phyloP scores from a whole-genome alignment of 2,888 invertebrate genomes.

The Eudemis profundana region DNA sequence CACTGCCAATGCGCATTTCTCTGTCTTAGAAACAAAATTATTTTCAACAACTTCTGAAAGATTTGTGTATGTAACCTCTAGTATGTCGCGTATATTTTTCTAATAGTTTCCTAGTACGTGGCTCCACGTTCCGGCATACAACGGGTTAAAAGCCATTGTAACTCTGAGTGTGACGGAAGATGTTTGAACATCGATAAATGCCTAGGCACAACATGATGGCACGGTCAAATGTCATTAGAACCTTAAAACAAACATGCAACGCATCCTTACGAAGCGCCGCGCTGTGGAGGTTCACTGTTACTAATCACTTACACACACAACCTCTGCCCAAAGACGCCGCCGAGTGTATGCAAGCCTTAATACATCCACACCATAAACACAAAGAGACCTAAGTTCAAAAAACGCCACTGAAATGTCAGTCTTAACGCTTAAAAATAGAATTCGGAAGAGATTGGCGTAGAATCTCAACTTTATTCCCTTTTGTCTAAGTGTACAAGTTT shows the following conservation, averaged over 20 bases:
- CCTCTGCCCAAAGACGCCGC: conserved; percentile 69
- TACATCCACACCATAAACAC: conserved; percentile 3
- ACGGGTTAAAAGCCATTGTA: too few species aligned
- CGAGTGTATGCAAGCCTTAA: conserved; percentile 66
- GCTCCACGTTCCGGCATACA: too few species aligned
- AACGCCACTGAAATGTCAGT: conserved; percentile 47
- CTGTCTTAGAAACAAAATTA: too few species aligned
- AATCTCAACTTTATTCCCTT: neutral
- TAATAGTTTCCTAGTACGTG: too few species aligned
- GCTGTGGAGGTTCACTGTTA: conserved; percentile 71
- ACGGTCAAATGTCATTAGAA: conserved; percentile 45
- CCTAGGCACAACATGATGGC: conserved; percentile 43
- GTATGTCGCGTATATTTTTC: too few species aligned
- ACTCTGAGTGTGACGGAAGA: conserved; percentile 22
- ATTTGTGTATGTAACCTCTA: too few species aligned
- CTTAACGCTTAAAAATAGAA: conserved; percentile 38
- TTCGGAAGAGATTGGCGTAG: neutral
- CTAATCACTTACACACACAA: conserved; percentile 78
- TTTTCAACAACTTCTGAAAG: too few species aligned
- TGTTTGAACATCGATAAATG: conserved; percentile 51
- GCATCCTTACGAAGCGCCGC: conserved; percentile 72
- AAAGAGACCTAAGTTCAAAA: conserved; percentile 51
- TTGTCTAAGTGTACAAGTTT: conserved; percentile 4
- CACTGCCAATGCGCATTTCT: too few species aligned
- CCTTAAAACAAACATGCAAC: conserved; percentile 54